Evolutionary conservation across 2,797 vertebrate species (phyloP).

Genomic region (Choloepus didactylus): DNA sequence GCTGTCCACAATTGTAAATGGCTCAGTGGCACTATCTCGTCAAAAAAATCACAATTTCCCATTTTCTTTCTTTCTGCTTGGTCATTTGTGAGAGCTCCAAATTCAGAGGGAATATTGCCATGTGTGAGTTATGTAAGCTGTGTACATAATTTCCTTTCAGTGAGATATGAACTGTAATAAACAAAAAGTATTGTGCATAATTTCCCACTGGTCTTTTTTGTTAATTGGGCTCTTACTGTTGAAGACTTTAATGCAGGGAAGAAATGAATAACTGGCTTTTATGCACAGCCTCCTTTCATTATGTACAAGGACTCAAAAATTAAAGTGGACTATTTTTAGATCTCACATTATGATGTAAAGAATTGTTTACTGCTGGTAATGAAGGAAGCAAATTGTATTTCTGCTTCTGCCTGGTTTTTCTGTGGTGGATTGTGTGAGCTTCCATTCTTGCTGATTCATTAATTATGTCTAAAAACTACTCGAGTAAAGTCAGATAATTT

Average conservation of each 20-base stretch:
- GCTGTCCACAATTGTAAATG: too few species aligned
- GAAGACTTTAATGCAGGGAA: constrained; percentile 77
- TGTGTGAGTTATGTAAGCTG: not conserved
- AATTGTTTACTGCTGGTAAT: constrained; percentile 78
- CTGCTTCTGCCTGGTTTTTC: constrained; percentile 62
- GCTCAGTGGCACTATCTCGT: not conserved
- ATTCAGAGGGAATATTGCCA: not conserved
- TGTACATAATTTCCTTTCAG: constrained; percentile 40
- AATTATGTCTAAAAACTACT: not conserved
- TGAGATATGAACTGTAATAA: constrained; percentile 75
- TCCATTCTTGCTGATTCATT: constrained; percentile 69
- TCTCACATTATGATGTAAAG: constrained; percentile 72
- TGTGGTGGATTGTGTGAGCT: not conserved
- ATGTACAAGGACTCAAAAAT: constrained; percentile 70
- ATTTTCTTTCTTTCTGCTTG: not conserved
- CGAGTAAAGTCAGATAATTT: not conserved
- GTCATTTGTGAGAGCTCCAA: not conserved
- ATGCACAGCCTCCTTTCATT: constrained; percentile 76
- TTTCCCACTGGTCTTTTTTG: constrained; percentile 80
- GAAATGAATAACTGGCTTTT: constrained; percentile 79
- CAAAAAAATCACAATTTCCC: not conserved
- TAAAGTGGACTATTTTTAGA: constrained; percentile 81
- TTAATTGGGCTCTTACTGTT: constrained; percentile 81
- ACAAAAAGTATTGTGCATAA: constrained; percentile 75
- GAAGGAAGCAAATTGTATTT: constrained; percentile 68